Evolutionary conservation across 2,888 invertebrate species (phyloP).

Genomic region (Helleia helle): DNA sequence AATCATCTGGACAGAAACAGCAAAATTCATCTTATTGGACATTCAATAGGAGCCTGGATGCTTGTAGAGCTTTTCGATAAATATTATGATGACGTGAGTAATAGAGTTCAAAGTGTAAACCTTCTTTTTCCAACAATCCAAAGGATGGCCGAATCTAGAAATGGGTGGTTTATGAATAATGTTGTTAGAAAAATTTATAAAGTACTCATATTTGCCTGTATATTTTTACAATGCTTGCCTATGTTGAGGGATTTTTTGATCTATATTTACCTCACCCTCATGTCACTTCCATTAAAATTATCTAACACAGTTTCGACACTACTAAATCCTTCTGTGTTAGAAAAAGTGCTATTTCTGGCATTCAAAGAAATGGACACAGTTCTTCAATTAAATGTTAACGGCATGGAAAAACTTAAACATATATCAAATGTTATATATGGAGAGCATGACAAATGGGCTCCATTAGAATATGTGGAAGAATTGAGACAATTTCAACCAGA

Average conservation of each 20-base stretch:
- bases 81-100: constrained; percentile 60
- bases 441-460: constrained; percentile 87
- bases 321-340: constrained; percentile 72
- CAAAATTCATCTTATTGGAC: constrained; percentile 88
- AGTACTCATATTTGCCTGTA: constrained; percentile 46
- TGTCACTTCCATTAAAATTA: constrained; percentile 64
- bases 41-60: constrained; percentile 93
- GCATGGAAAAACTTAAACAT: constrained; percentile 77
- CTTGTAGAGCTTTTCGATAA: constrained; percentile 81
- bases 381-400: constrained; percentile 75
- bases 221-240: constrained; percentile 68
- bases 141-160: constrained; percentile 82
- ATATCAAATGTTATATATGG: constrained; percentile 82
- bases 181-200: constrained; percentile 57
- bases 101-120: constrained; percentile 76
- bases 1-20: constrained; percentile 80
- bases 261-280: constrained; percentile 67
- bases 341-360: constrained; percentile 80
- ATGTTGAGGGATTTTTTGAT: constrained; percentile 64
- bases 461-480: constrained; percentile 79
- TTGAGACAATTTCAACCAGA: constrained; percentile 55
- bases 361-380: constrained; percentile 88
- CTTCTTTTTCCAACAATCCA: constrained; percentile 92
- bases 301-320: constrained; percentile 69
- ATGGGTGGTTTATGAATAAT: constrained; percentile 81